Evolutionary conservation across 2,888 invertebrate species (phyloP).

Genomic region (Eledone cirrhosa): DNA sequence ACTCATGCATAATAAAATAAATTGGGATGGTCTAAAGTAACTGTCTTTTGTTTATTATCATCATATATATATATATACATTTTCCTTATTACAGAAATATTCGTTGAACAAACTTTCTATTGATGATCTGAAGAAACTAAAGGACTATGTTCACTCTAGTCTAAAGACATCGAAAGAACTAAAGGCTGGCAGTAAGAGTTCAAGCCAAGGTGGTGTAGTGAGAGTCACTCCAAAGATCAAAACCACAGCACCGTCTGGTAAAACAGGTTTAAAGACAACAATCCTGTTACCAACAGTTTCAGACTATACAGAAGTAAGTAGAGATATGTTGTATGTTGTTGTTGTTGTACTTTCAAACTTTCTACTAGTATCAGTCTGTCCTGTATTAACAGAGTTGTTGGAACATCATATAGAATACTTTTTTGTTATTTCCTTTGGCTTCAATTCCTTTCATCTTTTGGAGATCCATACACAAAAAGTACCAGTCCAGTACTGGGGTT

Average conservation of each 20-base stretch:
- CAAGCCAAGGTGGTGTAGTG: no score
- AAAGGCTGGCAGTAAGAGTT: not conserved
- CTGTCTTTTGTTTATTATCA: no score
- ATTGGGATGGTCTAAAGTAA: no score
- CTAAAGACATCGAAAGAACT: not conserved
- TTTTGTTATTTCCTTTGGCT: not conserved
- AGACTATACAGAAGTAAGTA: conserved; percentile 9
- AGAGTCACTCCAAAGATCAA: conserved; percentile 1
- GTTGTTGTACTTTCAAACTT: not conserved
- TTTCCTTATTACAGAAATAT: no score
- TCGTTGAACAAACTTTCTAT: no score
- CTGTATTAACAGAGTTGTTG: not conserved
- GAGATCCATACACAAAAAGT: no score
- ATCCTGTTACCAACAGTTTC: not conserved
- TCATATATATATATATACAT: no score
- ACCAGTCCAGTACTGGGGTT: not conserved
- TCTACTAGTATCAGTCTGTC: not conserved
- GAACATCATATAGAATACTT: not conserved
- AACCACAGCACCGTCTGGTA: not conserved
- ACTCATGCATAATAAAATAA: no score
- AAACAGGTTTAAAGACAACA: conserved; percentile 7
- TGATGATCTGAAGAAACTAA: not conserved
- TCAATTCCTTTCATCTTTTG: no score
- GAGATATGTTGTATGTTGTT: no score
- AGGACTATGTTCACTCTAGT: not conserved